These are phyloP conservation scores for Dinocampus coccinellae DNA, from an alignment of 2,888 invertebrate species.

Conservation along the genomic window DNA sequence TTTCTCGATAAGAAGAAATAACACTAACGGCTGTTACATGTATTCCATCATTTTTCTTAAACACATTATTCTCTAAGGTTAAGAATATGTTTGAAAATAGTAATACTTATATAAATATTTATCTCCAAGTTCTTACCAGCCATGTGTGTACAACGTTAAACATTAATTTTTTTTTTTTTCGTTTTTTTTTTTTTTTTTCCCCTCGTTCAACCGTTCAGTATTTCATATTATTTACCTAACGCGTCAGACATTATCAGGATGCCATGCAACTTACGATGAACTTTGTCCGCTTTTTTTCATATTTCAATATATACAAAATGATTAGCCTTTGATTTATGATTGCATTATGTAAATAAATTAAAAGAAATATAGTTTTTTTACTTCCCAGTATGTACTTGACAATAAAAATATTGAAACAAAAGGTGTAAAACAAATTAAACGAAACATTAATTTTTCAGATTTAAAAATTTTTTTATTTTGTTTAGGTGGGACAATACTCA, in stretches of 20 bases:
- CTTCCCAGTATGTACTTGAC: neutral
- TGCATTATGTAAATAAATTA: neutral
- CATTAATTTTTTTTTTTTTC: too few relatives aligned
- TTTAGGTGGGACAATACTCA: conserved; percentile 87
- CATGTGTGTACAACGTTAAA: conserved; percentile 34
- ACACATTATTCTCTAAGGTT: neutral
- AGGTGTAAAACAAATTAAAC: too few relatives aligned
- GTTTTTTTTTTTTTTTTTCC: neutral
- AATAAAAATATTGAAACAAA: neutral
- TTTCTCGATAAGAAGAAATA: neutral
- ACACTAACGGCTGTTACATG: neutral
- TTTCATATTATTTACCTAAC: neutral
- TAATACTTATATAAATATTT: conserved; percentile 54
- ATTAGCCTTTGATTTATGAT: neutral
- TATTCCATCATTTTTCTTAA: neutral
- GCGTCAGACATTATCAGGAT: neutral
- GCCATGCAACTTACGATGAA: neutral
- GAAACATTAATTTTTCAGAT: too few relatives aligned
- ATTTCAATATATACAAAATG: neutral
- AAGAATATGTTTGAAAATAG: conserved; percentile 42
- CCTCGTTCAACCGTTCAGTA: neutral
- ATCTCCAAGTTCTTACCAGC: conserved; percentile 39
- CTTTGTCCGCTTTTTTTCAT: neutral
- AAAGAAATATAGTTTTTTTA: neutral
- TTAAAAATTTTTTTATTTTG: conserved; percentile 39